These are phyloP conservation scores for Illadopsis cleaveri DNA, from an alignment of 2,113 vertebrate genomes.

Conservation along the genomic window DNA sequence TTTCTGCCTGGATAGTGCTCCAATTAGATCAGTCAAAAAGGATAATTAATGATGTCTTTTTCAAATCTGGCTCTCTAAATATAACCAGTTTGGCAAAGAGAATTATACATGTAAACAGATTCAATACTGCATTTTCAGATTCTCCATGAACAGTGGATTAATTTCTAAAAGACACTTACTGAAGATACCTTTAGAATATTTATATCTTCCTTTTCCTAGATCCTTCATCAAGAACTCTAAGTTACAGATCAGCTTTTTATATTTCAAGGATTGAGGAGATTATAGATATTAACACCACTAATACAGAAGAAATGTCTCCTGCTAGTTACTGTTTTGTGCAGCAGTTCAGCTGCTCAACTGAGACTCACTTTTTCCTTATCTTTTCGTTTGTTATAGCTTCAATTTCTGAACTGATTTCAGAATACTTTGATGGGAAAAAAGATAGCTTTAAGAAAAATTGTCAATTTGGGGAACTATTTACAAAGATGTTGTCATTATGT, in stretches of 20 bases:
- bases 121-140: not conserved
- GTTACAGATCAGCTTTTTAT: not conserved
- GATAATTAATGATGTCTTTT: not conserved
- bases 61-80: not conserved
- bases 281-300: not conserved
- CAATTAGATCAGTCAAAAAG: conserved; percentile 6
- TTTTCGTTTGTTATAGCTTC: not conserved
- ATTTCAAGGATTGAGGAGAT: not conserved
- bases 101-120: not conserved
- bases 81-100: not conserved
- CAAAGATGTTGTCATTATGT: not conserved
- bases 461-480: not conserved
- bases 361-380: not conserved
- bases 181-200: not conserved
- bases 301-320: not conserved
- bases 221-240: not conserved
- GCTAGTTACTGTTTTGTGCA: not conserved
- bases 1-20: not conserved
- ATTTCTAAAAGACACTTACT: not conserved
- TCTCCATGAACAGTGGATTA: not conserved
- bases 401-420: not conserved
- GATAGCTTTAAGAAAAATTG: not conserved
- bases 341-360: not conserved
- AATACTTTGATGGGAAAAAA: not conserved
- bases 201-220: not conserved